Conservation (phyloP, 1,140 invertebrate genomes). For the Pseudomyrmex pallidus region DNA sequence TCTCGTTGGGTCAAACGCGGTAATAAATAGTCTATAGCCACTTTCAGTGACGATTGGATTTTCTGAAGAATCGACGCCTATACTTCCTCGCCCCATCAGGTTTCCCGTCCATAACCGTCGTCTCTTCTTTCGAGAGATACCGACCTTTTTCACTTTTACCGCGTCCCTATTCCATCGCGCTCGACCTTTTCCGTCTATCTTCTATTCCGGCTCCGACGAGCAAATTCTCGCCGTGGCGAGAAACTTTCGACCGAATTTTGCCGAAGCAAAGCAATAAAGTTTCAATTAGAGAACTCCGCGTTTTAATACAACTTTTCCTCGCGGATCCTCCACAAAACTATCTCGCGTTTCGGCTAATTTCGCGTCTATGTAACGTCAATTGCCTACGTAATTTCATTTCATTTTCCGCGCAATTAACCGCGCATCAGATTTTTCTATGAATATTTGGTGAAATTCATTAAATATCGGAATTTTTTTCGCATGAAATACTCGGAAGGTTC, state of each 20-base stretch:
- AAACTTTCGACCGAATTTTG: background rate
- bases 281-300: conserved; percentile 33
- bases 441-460: background rate
- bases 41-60: conserved; percentile 38
- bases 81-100: conserved; percentile 11
- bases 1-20: background rate
- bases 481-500: too few species aligned
- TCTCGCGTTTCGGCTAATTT: background rate
- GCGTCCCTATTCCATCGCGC: background rate
- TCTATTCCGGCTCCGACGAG: too few species aligned
- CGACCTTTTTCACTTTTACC: background rate
- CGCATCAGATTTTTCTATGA: background rate
- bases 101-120: background rate
- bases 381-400: background rate
- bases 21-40: conserved; percentile 28
- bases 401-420: background rate
- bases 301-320: background rate
- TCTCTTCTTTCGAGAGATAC: background rate
- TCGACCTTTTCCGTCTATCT: conserved; percentile 26
- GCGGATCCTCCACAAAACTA: background rate
- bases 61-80: conserved; percentile 30
- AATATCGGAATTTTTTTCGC: background rate
- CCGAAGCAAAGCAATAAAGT: conserved; percentile 10
- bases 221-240: background rate
- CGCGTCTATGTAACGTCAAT: background rate